Conservation (phyloP, 2,888 invertebrate genomes). For the Eueremaeus valkanovi region DNA sequence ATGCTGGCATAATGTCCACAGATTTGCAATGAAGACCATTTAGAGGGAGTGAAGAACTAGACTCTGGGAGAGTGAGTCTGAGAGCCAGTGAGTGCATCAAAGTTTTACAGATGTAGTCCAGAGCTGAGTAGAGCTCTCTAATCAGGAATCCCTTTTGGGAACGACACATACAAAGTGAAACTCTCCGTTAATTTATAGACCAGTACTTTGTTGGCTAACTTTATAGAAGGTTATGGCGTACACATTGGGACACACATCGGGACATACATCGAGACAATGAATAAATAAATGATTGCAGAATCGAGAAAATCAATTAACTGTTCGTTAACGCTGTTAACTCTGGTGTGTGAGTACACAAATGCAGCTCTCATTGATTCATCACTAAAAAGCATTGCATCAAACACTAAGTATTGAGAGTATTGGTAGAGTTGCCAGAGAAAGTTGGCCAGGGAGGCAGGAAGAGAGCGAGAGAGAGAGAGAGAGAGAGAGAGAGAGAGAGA, state of each 20-base stretch:
- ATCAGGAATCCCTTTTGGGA: conserved; percentile 22
- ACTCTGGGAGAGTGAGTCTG: too few species aligned
- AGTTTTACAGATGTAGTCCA: neutral
- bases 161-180: conserved; percentile 4
- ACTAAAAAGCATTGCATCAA: too few species aligned
- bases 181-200: conserved; percentile 20
- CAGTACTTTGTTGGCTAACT: neutral
- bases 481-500: too few species aligned
- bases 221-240: neutral
- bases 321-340: conserved; percentile 28
- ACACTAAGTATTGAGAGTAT: too few species aligned
- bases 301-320: conserved; percentile 28
- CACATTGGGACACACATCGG: conserved; percentile 14
- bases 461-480: too few species aligned
- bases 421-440: too few species aligned
- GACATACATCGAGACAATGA: conserved; percentile 12
- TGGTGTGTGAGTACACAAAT: conserved; percentile 21
- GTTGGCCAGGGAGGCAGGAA: too few species aligned
- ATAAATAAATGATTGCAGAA: conserved; percentile 29
- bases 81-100: conserved; percentile 5
- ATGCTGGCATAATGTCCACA: neutral
- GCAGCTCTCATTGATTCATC: neutral
- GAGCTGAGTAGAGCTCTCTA: neutral
- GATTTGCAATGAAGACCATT: neutral
- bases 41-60: conserved; percentile 2